Percentiles rank a stretch among this genome's conserved stretches.
Evolutionary conservation across 2,888 invertebrate species (phyloP).

Genomic region (Dilophus febrilis): DNA sequence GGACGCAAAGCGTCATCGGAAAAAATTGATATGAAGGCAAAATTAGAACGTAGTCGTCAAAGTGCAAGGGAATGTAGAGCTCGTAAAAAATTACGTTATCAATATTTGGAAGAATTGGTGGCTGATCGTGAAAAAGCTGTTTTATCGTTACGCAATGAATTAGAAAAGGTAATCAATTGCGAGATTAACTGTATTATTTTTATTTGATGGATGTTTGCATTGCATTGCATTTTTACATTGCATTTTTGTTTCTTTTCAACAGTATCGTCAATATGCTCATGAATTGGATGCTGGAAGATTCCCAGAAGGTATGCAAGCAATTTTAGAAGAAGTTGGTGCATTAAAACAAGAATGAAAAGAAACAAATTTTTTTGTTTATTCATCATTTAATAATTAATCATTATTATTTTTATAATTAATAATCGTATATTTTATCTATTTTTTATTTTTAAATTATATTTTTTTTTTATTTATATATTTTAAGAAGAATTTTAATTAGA

Average conservation of each 20-base stretch:
- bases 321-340: conserved; percentile 56
- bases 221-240: too few species aligned
- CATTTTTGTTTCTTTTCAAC: conserved; percentile 12
- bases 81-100: conserved; percentile 89
- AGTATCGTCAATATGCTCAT: conserved; percentile 66
- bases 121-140: conserved; percentile 87
- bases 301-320: conserved; percentile 59
- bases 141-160: conserved; percentile 66
- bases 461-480: too few species aligned
- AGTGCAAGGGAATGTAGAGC: conserved; percentile 95
- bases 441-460: too few species aligned
- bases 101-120: conserved; percentile 90
- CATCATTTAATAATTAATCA: too few species aligned
- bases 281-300: conserved; percentile 66
- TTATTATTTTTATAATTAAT: too few species aligned
- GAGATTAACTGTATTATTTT: too few species aligned
- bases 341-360: conserved; percentile 49
- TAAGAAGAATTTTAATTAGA: too few species aligned
- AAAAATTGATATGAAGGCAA: conserved; percentile 86
- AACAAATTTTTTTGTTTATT: too few species aligned
- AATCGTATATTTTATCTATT: too few species aligned
- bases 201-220: conserved; percentile 1
- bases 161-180: conserved; percentile 56
- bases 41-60: conserved; percentile 92
- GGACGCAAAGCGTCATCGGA: conserved; percentile 69